These are phyloP conservation scores for Drosophila sp. DNA, from an alignment of 1,140 invertebrate species.

Conservation along the genomic window DNA sequence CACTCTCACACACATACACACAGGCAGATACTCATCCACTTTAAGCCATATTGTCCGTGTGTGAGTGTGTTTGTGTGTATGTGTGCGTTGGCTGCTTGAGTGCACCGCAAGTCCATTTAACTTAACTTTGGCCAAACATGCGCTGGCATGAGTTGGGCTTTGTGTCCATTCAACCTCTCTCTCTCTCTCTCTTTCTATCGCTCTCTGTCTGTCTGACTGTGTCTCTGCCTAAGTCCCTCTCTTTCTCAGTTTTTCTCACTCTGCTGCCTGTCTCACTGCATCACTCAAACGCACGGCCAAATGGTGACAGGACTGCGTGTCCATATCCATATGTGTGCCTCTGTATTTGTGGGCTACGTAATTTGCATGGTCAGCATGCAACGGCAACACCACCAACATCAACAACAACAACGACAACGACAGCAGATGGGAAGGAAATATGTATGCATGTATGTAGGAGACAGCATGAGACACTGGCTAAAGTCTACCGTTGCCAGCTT, in stretches of 20 bases:
- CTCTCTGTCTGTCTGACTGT: conserved; percentile 14
- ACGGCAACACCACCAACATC: conserved; percentile 51
- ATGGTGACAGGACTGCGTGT: conserved; percentile 55
- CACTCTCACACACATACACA: not conserved
- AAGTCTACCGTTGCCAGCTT: conserved; percentile 55
- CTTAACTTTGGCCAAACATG: conserved; percentile 70
- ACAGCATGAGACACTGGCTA: not conserved
- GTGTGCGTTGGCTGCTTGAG: conserved; percentile 58
- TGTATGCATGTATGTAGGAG: conserved; percentile 17
- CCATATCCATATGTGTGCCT: conserved; percentile 26
- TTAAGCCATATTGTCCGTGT: no score
- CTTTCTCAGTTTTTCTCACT: conserved; percentile 18
- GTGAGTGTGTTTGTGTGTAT: conserved; percentile 2
- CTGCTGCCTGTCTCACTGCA: conserved; percentile 60
- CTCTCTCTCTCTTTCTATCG: conserved; percentile 4
- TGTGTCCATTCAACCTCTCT: not conserved
- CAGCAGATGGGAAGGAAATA: conserved; percentile 34
- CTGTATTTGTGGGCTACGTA: conserved; percentile 62
- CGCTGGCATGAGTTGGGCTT: conserved; percentile 32
- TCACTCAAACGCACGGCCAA: conserved; percentile 69
- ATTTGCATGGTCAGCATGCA: conserved; percentile 81
- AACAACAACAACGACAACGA: conserved; percentile 2
- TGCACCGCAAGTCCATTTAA: conserved; percentile 81
- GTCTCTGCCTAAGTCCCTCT: not conserved
- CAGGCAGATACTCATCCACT: no score